These are phyloP conservation scores for Barbus barbus DNA, from an alignment of 2,113 vertebrate genomes.

Conservation along the genomic window DNA sequence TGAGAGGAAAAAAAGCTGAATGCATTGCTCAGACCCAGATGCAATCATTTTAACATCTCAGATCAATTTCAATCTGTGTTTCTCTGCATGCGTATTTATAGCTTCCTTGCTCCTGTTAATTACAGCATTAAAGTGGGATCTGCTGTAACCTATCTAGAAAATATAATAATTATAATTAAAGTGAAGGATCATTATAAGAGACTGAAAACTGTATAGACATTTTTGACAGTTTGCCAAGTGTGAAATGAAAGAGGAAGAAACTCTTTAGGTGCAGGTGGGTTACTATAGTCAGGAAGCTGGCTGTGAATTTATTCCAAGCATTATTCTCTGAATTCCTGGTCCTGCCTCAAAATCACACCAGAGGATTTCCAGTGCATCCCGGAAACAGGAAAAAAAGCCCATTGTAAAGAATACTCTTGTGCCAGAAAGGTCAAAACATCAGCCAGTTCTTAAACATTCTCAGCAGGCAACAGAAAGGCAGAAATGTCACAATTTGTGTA, in stretches of 20 bases:
- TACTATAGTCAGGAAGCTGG: not conserved
- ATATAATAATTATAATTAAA: not conserved
- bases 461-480: not conserved
- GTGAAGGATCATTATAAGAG: not conserved
- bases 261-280: conserved; percentile 4
- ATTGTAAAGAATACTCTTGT: conserved; percentile 18
- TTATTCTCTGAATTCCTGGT: conserved; percentile 35
- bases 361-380: conserved; percentile 39
- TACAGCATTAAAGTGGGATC: not conserved
- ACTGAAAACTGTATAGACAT: not conserved
- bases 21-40: not conserved
- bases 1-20: not conserved
- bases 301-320: not conserved
- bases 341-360: not conserved
- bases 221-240: not conserved
- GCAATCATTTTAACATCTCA: conserved; percentile 15
- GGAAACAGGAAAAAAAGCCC: conserved; percentile 23
- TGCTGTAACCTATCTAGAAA: not conserved
- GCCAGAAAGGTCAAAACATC: not conserved
- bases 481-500: not conserved
- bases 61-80: not conserved
- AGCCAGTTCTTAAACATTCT: no score
- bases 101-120: not conserved
- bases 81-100: not conserved
- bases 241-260: not conserved